phyloP scores from a whole-genome alignment of 2,113 vertebrate species.

The Callionymus lyra region DNA sequence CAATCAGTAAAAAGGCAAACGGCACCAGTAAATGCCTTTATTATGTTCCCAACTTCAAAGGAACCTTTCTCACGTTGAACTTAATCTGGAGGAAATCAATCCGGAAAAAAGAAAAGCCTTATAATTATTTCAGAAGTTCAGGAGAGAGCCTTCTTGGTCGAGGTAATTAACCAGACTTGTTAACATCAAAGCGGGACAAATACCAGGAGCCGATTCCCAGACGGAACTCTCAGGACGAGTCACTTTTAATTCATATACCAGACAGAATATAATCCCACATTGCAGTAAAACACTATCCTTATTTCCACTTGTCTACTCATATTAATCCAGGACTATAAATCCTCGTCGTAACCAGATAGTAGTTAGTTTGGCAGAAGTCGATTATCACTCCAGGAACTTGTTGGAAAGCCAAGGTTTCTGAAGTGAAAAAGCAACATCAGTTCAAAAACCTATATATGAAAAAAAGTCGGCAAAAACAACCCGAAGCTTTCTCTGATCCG shows the following conservation, averaged over 20 bases:
- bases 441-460: not conserved
- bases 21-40: constrained; percentile 24
- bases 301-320: no score
- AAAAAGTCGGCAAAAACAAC: constrained; percentile 2
- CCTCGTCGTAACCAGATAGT: no score
- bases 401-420: no score
- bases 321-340: no score
- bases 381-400: no score
- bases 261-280: no score
- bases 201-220: constrained; percentile 31
- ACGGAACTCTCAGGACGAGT: constrained; percentile 12
- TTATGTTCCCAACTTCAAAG: constrained; percentile 40
- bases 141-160: constrained; percentile 21
- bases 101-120: constrained; percentile 12
- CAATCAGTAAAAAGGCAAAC: constrained; percentile 24
- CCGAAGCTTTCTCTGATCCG: constrained; percentile 2
- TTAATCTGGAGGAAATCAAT: constrained; percentile 20
- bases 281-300: no score
- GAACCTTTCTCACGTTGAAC: constrained; percentile 8
- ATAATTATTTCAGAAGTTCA: constrained; percentile 34
- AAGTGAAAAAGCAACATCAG: no score
- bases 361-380: no score
- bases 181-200: constrained; percentile 48
- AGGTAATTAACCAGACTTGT: constrained; percentile 45
- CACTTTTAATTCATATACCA: no score